A percentile compares a stretch with the other conserved stretches of the same genome.
Evolutionary conservation across 2,888 invertebrate genomes (phyloP).

Genomic region (Mimas tiliae): DNA sequence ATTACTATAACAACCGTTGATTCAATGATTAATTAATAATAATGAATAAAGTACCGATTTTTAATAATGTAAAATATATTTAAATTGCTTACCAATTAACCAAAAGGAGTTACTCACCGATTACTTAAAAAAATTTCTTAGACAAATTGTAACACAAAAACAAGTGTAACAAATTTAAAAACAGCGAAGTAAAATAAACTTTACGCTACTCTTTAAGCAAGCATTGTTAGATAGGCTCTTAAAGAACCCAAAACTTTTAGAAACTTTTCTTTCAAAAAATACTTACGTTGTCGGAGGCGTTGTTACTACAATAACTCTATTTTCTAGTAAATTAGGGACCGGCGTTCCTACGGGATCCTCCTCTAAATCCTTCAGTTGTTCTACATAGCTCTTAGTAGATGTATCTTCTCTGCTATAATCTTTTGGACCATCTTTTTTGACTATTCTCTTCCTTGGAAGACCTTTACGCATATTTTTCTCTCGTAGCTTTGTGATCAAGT

Average conservation of each 20-base stretch:
- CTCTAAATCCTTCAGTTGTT: conserved; percentile 66
- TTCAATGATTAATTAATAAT: too few relatives aligned
- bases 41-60: too few relatives aligned
- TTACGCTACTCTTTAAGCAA: neutral
- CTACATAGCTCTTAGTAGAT: conserved; percentile 56
- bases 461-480: conserved; percentile 59
- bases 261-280: conserved; percentile 8
- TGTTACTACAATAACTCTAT: conserved; percentile 67
- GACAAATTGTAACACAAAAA: neutral
- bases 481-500: conserved; percentile 56
- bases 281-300: conserved; percentile 59
- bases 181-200: neutral
- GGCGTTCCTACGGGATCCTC: conserved; percentile 74
- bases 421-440: conserved; percentile 38
- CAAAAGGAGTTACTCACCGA: too few relatives aligned
- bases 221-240: neutral
- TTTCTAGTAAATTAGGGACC: conserved; percentile 59
- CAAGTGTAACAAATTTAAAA: neutral
- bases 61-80: too few relatives aligned
- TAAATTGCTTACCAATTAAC: too few relatives aligned
- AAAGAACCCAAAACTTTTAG: neutral
- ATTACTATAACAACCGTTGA: too few relatives aligned
- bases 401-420: conserved; percentile 36
- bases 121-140: neutral
- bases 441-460: conserved; percentile 43